These are phyloP conservation scores for Mus musculus DNA, from an alignment of 2,113 vertebrate genomes.

Conservation along the genomic window DNA sequence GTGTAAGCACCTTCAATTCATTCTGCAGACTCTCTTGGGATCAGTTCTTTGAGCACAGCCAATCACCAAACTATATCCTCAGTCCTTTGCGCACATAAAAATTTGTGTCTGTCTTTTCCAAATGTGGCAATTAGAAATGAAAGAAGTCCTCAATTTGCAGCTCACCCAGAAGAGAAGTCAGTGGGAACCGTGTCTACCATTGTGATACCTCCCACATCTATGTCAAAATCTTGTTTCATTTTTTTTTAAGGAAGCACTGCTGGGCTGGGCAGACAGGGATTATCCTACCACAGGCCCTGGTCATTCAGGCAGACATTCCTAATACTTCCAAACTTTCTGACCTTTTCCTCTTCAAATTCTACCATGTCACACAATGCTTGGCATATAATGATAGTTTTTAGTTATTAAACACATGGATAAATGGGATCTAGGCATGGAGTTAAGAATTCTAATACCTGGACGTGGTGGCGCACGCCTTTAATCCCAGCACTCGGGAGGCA, in stretches of 20 bases:
- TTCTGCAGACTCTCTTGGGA: background rate
- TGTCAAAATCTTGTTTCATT: background rate
- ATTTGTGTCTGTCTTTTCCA: background rate
- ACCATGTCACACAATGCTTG: background rate
- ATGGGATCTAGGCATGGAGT: background rate
- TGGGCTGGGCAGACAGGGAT: background rate
- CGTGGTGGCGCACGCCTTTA: too few species aligned
- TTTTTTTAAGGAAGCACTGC: background rate
- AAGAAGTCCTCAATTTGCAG: background rate
- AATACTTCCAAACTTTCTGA: background rate
- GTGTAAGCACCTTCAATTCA: background rate
- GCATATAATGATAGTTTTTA: background rate
- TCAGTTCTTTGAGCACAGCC: background rate
- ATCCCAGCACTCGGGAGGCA: too few species aligned
- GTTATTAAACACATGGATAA: background rate
- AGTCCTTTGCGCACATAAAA: background rate
- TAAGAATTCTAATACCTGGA: background rate
- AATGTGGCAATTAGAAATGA: background rate
- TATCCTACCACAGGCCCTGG: background rate
- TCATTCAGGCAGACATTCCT: background rate
- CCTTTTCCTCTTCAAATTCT: background rate
- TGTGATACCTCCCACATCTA: background rate
- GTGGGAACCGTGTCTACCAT: background rate
- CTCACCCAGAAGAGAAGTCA: background rate
- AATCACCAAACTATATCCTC: background rate